Conservation (phyloP, 2,797 vertebrate species). For the Euphonia xanthogaster region DNA sequence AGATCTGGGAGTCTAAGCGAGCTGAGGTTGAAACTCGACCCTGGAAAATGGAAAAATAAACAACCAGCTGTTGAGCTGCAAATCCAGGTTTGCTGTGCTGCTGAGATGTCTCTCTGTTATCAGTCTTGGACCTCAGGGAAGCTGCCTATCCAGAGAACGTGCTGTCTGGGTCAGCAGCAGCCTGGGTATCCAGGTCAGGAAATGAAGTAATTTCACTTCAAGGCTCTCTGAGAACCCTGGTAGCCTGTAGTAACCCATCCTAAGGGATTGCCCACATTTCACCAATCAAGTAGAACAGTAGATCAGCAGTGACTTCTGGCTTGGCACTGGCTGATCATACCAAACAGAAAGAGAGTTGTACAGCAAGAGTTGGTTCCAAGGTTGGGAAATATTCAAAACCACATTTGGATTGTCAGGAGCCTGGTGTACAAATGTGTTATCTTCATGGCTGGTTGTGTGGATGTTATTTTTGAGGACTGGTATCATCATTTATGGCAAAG, state of each 20-base stretch:
- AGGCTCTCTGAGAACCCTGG: background rate
- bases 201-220: slow-evolving; percentile 13
- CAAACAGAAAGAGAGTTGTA: background rate
- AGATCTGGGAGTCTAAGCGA: background rate
- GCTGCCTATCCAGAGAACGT: background rate
- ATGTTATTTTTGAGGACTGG: background rate
- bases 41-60: background rate
- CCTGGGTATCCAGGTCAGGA: background rate
- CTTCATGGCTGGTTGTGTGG: background rate
- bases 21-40: background rate
- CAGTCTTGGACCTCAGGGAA: background rate
- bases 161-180: background rate
- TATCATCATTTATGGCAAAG: background rate
- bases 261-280: background rate
- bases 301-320: background rate
- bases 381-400: background rate
- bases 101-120: background rate
- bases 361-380: background rate
- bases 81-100: background rate
- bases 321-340: background rate
- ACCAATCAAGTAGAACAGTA: background rate
- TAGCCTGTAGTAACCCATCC: background rate
- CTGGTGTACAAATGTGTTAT: background rate
- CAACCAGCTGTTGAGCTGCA: background rate
- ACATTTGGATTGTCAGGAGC: background rate